phyloP scores from a whole-genome alignment of 2,888 invertebrate genomes.

The Monopis laevigella region DNA sequence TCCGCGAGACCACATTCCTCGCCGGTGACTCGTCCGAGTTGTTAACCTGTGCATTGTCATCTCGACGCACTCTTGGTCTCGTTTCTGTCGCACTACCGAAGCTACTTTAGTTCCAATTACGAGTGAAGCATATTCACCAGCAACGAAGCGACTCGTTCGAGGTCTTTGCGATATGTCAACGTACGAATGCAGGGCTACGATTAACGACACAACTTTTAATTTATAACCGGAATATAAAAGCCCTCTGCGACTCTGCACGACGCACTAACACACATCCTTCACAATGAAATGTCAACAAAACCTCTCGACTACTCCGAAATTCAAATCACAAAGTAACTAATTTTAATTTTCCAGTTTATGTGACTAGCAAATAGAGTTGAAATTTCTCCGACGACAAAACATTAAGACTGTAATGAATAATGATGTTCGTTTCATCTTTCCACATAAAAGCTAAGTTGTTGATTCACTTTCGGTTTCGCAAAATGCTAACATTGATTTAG shows the following conservation, averaged over 20 bases:
- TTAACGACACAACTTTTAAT: conserved; percentile 54
- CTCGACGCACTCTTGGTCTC: conserved; percentile 13
- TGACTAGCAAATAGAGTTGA: too few relatives aligned
- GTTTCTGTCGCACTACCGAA: too few relatives aligned
- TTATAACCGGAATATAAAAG: conserved; percentile 61
- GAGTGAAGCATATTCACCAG: too few relatives aligned
- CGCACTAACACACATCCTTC: conserved; percentile 30
- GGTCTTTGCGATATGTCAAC: conserved; percentile 45
- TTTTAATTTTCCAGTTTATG: too few relatives aligned
- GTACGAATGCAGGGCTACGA: conserved; percentile 59
- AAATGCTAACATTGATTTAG: conserved; percentile 43
- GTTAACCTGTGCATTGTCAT: conserved; percentile 14
- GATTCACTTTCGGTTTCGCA: conserved; percentile 67
- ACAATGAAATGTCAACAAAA: conserved; percentile 44
- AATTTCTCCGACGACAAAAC: too few relatives aligned
- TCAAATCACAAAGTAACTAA: neutral
- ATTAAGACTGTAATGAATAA: too few relatives aligned
- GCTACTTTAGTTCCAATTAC: too few relatives aligned
- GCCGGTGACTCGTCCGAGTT: conserved; percentile 37
- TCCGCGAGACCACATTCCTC: conserved; percentile 37
- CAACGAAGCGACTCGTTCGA: too few relatives aligned
- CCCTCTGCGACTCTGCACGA: conserved; percentile 27
- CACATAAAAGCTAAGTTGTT: conserved; percentile 27
- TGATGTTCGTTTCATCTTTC: too few relatives aligned
- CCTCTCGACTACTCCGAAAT: conserved; percentile 19